Conservation (phyloP, 2,797 vertebrate species). For the Rousettus madagascariensis region DNA sequence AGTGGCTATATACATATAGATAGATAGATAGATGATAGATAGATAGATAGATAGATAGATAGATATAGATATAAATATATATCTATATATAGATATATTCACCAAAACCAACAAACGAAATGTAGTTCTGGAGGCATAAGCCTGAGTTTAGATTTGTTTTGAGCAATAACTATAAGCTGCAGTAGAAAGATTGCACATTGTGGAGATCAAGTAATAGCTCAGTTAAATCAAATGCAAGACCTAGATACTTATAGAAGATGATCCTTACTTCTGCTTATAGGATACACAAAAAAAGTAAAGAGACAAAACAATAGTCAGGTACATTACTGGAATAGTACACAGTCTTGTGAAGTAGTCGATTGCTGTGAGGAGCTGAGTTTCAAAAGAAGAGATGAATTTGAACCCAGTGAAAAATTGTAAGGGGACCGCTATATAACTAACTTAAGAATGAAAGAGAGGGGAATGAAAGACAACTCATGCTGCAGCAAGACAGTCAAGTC, state of each 20-base stretch:
- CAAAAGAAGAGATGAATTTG: background rate
- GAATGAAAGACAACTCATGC: background rate
- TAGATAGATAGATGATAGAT: too few relatives aligned
- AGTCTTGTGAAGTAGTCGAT: background rate
- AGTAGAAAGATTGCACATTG: background rate
- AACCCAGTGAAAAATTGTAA: conserved; percentile 18
- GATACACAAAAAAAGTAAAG: background rate
- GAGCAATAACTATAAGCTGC: background rate
- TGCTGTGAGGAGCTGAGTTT: background rate
- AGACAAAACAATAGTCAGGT: background rate
- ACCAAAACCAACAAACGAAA: background rate
- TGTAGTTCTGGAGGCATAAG: background rate
- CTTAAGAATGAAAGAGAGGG: background rate
- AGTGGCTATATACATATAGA: background rate
- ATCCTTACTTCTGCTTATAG: background rate
- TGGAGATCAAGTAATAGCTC: background rate
- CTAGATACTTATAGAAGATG: background rate
- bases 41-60: too few relatives aligned
- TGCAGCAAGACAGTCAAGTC: conserved; percentile 51
- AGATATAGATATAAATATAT: too few relatives aligned
- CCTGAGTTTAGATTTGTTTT: background rate
- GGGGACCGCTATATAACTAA: background rate
- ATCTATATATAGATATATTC: background rate
- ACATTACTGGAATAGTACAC: background rate
- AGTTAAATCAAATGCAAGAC: background rate